Base-by-base conservation (phyloP, 2,888 invertebrate species). In the Liopterus haemorrhoidalis region DNA sequence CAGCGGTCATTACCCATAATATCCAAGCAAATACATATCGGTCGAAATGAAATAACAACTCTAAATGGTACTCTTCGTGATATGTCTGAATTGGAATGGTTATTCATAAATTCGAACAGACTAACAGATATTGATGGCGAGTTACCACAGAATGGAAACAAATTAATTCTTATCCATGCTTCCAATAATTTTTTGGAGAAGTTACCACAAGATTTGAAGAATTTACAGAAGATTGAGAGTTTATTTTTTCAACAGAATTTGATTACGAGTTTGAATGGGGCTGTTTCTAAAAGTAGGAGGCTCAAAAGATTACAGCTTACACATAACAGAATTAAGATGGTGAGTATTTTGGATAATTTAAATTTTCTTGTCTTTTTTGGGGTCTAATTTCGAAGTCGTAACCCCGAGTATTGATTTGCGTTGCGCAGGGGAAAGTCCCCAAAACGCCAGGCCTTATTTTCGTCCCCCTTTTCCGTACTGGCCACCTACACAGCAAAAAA, bases 61-160 rank as follows among this genome's bases (percentile, higher is more conserved):
- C 66, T 90, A 41, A 89, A 89, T 61, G 82, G 82, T n/a, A 85
- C 86, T 1, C 65, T 89, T n/a, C 74, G 80, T 49, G 79, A 84
- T 45, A 68, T 89, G 36, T 76, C 79, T 49, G 76, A 82, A 49
- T 68, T 90, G 48, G 81, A 82, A 58, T 85, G 87, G 78, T 72
- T 90, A 35, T 82, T 87, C 55, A 78, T 89, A 37, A 87, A 87
- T 60, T 74, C 79, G 42, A 90, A 90, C 65, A 76, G 82, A 54
- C 70, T 90, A 45, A 78, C 78, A 47, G 74, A 80, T 19, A 70
- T 90, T 55, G 88, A 89, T 35, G 79, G 80, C 32, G 82, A 90
- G 66, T 64, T 90, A 49, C 88, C 89, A 2, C 71, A 72, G 67
- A 73, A 73, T 60, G 76, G 80, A 20, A 76, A 78, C 54, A 79